These are phyloP conservation scores for Eupeodes corollae DNA, from an alignment of 1,140 invertebrate genomes.

Conservation along the genomic window DNA sequence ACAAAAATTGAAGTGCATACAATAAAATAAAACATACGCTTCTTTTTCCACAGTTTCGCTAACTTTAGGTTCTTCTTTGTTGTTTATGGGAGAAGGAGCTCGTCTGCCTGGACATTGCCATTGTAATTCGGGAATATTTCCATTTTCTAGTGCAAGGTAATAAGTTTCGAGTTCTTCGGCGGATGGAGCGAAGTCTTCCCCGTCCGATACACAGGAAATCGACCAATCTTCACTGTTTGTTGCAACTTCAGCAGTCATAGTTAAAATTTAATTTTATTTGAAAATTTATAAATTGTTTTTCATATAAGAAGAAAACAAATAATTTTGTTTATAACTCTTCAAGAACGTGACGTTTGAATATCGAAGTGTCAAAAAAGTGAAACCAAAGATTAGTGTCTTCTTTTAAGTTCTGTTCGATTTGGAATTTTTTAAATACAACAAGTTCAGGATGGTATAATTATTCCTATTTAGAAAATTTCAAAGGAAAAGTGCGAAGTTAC, in stretches of 20 bases:
- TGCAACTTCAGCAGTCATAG: slow-evolving; percentile 4
- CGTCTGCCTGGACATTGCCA: slow-evolving; percentile 48
- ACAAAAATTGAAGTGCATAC: too few relatives aligned
- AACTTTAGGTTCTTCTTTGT: slow-evolving; percentile 18
- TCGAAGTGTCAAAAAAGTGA: too few relatives aligned
- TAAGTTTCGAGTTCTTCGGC: slow-evolving; percentile 41
- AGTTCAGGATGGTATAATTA: too few relatives aligned
- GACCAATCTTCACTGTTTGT: background rate
- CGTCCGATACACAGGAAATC: background rate
- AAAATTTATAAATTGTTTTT: slow-evolving; percentile 8
- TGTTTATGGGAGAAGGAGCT: slow-evolving; percentile 38
- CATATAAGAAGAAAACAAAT: background rate
- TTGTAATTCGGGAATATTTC: slow-evolving; percentile 40
- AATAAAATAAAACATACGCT: slow-evolving; percentile 12
- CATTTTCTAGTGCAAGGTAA: slow-evolving; percentile 31
- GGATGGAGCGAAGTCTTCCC: slow-evolving; percentile 37
- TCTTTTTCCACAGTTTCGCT: slow-evolving; percentile 16
- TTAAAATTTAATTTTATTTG: background rate
- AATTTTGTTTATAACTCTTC: too few relatives aligned
- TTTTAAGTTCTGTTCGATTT: too few relatives aligned
- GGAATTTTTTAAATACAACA: too few relatives aligned
- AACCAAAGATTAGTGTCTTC: too few relatives aligned
- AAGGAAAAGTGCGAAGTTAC: too few relatives aligned
- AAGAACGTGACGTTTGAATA: too few relatives aligned
- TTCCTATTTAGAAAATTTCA: too few relatives aligned